Evolutionary conservation across 2,888 invertebrate species (phyloP).

Genomic region (Pyrocoelia pectoralis): DNA sequence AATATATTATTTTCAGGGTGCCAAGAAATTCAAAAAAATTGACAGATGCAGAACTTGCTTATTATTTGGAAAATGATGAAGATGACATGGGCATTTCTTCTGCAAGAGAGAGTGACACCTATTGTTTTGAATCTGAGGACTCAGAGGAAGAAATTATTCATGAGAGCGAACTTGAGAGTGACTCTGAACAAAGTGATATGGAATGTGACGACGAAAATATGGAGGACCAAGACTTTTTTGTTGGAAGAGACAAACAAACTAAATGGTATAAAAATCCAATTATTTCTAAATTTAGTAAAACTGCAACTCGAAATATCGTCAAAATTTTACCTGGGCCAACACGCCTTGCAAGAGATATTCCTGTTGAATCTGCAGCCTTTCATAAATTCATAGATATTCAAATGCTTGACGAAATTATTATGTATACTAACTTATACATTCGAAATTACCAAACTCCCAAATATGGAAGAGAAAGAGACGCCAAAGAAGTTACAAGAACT

Average conservation of each 20-base stretch:
- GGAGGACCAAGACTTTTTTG: slow-evolving; percentile 12
- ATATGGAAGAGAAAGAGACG: slow-evolving; percentile 28
- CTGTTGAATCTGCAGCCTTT: slow-evolving; percentile 25
- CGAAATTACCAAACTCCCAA: slow-evolving; percentile 4
- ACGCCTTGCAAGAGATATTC: slow-evolving; percentile 22
- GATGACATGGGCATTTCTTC: slow-evolving; percentile 4
- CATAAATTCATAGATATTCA: slow-evolving; percentile 24
- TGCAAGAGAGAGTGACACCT: slow-evolving; percentile 10
- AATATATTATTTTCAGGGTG: not conserved
- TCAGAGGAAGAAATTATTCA: slow-evolving; percentile 13
- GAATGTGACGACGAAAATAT: slow-evolving; percentile 15
- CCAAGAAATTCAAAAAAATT: slow-evolving; percentile 8
- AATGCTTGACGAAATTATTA: slow-evolving; percentile 33
- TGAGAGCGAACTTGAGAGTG: slow-evolving; percentile 5
- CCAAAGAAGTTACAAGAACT: slow-evolving; percentile 14
- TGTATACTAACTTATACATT: slow-evolving; percentile 31
- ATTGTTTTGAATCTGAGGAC: slow-evolving; percentile 4
- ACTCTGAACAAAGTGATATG: slow-evolving; percentile 20
- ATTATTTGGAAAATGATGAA: slow-evolving; percentile 9
- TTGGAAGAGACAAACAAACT: slow-evolving; percentile 20
- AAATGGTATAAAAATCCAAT: slow-evolving; percentile 17
- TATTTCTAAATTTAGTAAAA: not conserved
- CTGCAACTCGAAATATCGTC: slow-evolving; percentile 10
- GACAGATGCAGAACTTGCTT: slow-evolving; percentile 10
- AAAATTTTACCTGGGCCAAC: slow-evolving; percentile 14